phyloP scores from a whole-genome alignment of 2,113 vertebrate species.

The Gadus macrocephalus region DNA sequence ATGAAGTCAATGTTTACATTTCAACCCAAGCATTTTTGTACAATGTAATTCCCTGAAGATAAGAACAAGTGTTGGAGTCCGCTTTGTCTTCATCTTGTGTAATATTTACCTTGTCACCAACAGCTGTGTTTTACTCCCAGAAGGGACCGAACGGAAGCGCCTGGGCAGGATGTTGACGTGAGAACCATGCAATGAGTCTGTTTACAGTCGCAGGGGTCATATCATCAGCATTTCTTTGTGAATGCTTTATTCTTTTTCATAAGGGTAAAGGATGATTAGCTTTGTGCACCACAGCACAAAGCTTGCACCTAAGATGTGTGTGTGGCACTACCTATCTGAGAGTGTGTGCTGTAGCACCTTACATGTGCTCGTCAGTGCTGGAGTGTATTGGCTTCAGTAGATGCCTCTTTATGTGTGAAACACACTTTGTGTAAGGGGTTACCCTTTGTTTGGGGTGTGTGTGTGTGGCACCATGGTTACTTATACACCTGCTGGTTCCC shows the following conservation, averaged over 20 bases:
- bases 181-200: no score
- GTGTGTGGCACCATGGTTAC: no score
- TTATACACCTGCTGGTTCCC: no score
- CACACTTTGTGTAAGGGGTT: slow-evolving; percentile 46
- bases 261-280: no score
- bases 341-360: background rate
- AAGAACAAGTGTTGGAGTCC: background rate
- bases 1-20: no score
- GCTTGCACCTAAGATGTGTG: slow-evolving; percentile 39
- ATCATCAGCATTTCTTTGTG: no score
- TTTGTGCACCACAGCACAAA: no score
- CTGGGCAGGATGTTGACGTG: no score
- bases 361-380: background rate
- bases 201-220: no score
- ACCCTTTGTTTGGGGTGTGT: background rate
- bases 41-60: slow-evolving; percentile 6
- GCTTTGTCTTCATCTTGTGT: slow-evolving; percentile 12
- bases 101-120: slow-evolving; percentile 14
- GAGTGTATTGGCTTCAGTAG: slow-evolving; percentile 2
- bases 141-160: background rate
- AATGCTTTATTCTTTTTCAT: no score
- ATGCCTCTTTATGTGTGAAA: slow-evolving; percentile 29
- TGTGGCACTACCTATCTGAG: slow-evolving; percentile 43
- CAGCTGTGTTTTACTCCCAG: slow-evolving; percentile 12
- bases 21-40: background rate